A percentile compares a stretch with the other conserved stretches of the same genome.
phyloP scores from a whole-genome alignment of 2,797 vertebrate genomes.

The Coranthus polyacanthus region DNA sequence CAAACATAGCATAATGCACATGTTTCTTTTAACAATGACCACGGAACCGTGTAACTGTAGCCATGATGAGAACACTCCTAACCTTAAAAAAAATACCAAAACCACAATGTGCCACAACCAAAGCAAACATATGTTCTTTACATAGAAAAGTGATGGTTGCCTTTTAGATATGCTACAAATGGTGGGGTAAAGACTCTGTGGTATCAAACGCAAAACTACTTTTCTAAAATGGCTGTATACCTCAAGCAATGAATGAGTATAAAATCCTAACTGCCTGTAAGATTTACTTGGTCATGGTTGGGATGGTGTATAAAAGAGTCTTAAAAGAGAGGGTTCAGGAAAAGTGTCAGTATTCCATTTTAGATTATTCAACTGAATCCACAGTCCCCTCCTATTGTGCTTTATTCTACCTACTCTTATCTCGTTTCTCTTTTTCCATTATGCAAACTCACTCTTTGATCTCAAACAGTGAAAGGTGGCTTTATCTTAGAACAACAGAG shows the following conservation, averaged over 20 bases:
- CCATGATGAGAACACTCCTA: too few species aligned
- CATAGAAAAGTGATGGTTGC: neutral
- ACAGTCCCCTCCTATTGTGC: slow-evolving; percentile 36
- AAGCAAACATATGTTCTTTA: neutral
- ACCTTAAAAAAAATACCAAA: too few species aligned
- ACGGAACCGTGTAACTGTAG: too few species aligned
- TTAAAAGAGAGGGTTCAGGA: slow-evolving; percentile 63
- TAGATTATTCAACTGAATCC: slow-evolving; percentile 65
- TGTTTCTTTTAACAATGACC: too few species aligned
- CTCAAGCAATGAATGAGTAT: slow-evolving; percentile 40
- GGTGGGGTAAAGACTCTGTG: neutral
- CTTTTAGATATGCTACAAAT: neutral
- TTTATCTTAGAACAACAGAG: slow-evolving; percentile 72
- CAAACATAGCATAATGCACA: too few species aligned
- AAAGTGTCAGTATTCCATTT: slow-evolving; percentile 68
- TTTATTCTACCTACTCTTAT: slow-evolving; percentile 41
- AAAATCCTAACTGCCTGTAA: slow-evolving; percentile 49
- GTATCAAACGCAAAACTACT: slow-evolving; percentile 28
- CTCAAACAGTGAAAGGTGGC: slow-evolving; percentile 68
- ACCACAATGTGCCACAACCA: too few species aligned
- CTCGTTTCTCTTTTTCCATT: slow-evolving; percentile 43
- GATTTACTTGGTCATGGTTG: slow-evolving; percentile 61
- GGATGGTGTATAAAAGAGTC: slow-evolving; percentile 49
- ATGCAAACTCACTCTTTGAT: slow-evolving; percentile 77
- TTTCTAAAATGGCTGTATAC: slow-evolving; percentile 22